phyloP scores from a whole-genome alignment of 2,888 invertebrate species.

The Drosophila meridiana region DNA sequence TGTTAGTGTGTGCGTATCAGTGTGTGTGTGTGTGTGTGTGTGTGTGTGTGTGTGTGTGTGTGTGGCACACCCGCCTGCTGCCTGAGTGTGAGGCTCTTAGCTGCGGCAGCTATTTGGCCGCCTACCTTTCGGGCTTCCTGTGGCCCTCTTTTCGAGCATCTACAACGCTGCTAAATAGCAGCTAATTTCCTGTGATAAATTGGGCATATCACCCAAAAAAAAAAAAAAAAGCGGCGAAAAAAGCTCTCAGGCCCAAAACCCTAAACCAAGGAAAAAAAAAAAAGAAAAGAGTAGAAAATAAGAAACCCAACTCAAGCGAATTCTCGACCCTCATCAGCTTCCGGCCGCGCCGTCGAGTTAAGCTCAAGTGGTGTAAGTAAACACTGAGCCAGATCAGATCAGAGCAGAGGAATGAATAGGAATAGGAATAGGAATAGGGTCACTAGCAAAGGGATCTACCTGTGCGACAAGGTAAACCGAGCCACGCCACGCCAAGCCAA shows the following conservation, averaged over 20 bases:
- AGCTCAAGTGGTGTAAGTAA: conserved; percentile 80
- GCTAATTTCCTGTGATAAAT: conserved; percentile 83
- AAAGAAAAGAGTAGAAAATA: conserved; percentile 6
- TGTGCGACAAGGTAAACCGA: not conserved
- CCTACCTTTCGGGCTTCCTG: conserved; percentile 23
- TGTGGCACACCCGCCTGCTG: conserved; percentile 20
- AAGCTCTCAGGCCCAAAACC: conserved; percentile 45
- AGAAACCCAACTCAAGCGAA: conserved; percentile 27
- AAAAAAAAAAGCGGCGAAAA: conserved; percentile 2
- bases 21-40: not conserved
- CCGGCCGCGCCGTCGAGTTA: conserved; percentile 46
- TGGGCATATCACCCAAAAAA: conserved; percentile 74
- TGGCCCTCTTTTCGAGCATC: conserved; percentile 33
- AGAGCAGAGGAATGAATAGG: conserved; percentile 7
- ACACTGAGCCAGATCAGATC: conserved; percentile 49
- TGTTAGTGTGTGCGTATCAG: not conserved
- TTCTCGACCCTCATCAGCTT: conserved; percentile 67
- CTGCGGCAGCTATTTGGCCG: conserved; percentile 11
- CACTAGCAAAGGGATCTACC: conserved; percentile 4
- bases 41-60: not conserved
- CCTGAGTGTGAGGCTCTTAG: conserved; percentile 14
- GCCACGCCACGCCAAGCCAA: not conserved
- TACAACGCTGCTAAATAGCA: conserved; percentile 80
- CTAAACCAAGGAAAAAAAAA: conserved; percentile 2
- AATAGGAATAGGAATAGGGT: conserved; percentile 3